phyloP scores from a whole-genome alignment of 1,140 invertebrate species.

The Acromyrmex echinatior region DNA sequence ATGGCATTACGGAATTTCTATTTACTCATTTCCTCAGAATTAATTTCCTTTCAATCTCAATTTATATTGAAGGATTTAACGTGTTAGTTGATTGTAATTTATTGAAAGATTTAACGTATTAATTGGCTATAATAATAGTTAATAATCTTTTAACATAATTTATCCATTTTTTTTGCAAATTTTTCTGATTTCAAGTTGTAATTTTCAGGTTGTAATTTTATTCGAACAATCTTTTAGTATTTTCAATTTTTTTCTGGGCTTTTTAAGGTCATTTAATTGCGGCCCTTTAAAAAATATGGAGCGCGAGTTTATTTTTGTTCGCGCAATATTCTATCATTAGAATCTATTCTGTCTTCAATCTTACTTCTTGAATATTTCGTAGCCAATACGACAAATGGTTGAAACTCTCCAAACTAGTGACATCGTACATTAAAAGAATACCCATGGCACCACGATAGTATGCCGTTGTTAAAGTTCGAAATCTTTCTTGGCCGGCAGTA shows the following conservation, averaged over 20 bases:
- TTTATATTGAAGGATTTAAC: background rate
- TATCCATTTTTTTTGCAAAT: background rate
- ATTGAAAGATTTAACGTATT: background rate
- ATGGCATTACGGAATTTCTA: too few relatives aligned
- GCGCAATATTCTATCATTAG: slow-evolving; percentile 32
- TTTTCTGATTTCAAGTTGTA: background rate
- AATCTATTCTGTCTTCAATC: slow-evolving; percentile 20
- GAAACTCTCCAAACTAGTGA: slow-evolving; percentile 94
- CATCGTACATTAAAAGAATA: slow-evolving; percentile 95
- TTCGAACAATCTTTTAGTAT: background rate
- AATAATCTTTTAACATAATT: background rate
- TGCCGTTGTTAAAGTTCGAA: slow-evolving; percentile 94
- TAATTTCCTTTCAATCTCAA: background rate
- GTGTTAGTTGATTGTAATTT: background rate
- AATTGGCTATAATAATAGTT: background rate
- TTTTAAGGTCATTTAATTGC: background rate
- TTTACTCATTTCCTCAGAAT: background rate
- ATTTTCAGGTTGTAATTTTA: background rate
- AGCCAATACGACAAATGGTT: slow-evolving; percentile 95
- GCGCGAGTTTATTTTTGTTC: background rate
- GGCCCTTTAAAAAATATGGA: slow-evolving; percentile 2
- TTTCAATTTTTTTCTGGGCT: background rate
- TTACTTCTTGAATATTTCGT: slow-evolving; percentile 94
- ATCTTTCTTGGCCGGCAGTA: slow-evolving; percentile 91
- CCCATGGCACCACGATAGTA: slow-evolving; percentile 96